Base-by-base conservation (phyloP, 2,113 vertebrate genomes). In the Tachysurus vachellii region DNA sequence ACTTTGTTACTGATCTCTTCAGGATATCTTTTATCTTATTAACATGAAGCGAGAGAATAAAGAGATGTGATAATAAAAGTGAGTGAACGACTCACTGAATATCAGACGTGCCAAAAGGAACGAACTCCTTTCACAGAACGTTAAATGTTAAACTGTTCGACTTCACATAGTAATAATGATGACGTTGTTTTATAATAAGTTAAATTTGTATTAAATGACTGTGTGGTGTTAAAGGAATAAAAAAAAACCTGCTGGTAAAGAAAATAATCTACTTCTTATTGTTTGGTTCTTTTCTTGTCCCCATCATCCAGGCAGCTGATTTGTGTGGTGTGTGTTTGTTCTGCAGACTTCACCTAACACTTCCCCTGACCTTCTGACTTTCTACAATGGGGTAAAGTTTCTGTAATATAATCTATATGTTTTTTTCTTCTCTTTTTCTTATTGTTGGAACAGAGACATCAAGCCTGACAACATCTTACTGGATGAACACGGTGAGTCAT, bases 381-480 rank as follows among this genome's bases (percentile, higher is more conserved):
- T 83, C 17, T 71, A 6, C 76, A 76, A 82, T 36, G 36, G 36
- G 36, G 36, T 36, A 36, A 36, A 36, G 36, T 36, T 36, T 36
- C 36, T 36, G 36, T 36, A 36, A 36, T 36, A 36, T 36, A 36
- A 36, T 36, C 36, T 36, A 2, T 36, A 26, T 57, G 2, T 19
- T 28, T 36, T 36, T 62, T 68, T 70, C 59, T n/a, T 87, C 50
- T 79, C 2, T 36, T 36, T 44, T n/a, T 50, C 23, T 66, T 86
- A 12, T 89, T 82, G 44, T 92, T 92, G 84, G 91, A 93, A 87
- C 92, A 99, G 98, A 91, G 98, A 99, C 91, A 98, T 99, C 93
- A 99, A 99, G 88, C 98, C 98, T 28, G 98, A 99, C 94, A 99
- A 99, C 92, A 97, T 99, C 92, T 95, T 99, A n/a, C 95, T 99